Conservation (phyloP, 2,113 vertebrate genomes). For the Gallinago media region DNA sequence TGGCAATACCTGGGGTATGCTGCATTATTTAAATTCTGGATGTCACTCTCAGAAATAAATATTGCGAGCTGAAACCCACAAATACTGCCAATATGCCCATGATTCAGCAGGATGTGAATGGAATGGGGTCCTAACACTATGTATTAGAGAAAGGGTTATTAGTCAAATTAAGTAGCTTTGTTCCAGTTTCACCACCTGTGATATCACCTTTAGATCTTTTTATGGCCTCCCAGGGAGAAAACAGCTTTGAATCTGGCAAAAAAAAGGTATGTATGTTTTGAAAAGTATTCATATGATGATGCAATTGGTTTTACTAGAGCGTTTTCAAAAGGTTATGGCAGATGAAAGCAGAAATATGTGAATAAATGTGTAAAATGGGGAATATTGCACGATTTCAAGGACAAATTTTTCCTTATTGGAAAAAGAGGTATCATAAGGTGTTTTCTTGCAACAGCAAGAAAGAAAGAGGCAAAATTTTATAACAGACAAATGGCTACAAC, state of each 20-base stretch:
- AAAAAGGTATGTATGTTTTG: background rate
- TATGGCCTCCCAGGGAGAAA: background rate
- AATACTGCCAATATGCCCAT: background rate
- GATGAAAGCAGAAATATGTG: background rate
- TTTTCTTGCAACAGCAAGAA: background rate
- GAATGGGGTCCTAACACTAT: background rate
- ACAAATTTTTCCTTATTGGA: background rate
- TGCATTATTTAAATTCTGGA: background rate
- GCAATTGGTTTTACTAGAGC: background rate
- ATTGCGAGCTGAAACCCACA: background rate
- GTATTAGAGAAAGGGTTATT: background rate
- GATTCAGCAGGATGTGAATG: background rate
- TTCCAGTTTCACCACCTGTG: conserved; percentile 8
- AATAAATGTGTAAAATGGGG: background rate
- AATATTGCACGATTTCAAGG: background rate
- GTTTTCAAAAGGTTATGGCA: background rate
- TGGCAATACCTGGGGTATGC: background rate
- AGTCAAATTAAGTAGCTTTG: background rate
- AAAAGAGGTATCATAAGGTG: background rate
- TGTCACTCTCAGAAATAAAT: background rate
- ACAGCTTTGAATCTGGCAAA: background rate
- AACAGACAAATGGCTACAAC: background rate
- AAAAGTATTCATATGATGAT: background rate
- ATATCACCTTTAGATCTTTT: conserved; percentile 1
- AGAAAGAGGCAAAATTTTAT: background rate